phyloP scores from a whole-genome alignment of 2,888 invertebrate genomes.

The Sialis lutaria region DNA sequence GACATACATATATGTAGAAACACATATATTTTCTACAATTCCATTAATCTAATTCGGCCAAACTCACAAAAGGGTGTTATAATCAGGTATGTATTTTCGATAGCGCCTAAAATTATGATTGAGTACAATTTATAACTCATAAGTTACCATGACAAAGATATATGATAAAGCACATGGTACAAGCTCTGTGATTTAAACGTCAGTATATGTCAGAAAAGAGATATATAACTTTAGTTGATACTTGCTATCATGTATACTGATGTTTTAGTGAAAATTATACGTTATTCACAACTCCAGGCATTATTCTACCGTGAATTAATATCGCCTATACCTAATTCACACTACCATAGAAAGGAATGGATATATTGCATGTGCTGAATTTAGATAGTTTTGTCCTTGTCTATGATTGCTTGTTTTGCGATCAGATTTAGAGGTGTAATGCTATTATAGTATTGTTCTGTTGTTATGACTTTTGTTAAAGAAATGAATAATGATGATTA shows the following conservation, averaged over 20 bases:
- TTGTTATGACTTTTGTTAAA: not conserved
- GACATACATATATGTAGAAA: no score
- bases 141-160: constrained; percentile 2
- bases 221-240: not conserved
- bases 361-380: no score
- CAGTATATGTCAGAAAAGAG: constrained; percentile 1
- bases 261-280: not conserved
- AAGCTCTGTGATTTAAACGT: constrained; percentile 2
- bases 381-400: no score
- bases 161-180: constrained; percentile 1
- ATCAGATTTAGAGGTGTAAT: no score
- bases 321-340: not conserved
- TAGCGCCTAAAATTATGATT: not conserved
- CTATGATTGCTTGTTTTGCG: no score
- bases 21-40: no score
- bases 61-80: no score
- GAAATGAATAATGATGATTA: not conserved
- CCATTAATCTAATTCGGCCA: no score
- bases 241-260: not conserved
- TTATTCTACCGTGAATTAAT: not conserved
- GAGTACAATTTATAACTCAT: constrained; percentile 1
- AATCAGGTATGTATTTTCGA: no score
- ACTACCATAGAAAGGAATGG: no score
- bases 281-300: not conserved
- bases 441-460: not conserved